Conservation (phyloP, 2,113 vertebrate species). For the Petrocephalus microphthalmus region DNA sequence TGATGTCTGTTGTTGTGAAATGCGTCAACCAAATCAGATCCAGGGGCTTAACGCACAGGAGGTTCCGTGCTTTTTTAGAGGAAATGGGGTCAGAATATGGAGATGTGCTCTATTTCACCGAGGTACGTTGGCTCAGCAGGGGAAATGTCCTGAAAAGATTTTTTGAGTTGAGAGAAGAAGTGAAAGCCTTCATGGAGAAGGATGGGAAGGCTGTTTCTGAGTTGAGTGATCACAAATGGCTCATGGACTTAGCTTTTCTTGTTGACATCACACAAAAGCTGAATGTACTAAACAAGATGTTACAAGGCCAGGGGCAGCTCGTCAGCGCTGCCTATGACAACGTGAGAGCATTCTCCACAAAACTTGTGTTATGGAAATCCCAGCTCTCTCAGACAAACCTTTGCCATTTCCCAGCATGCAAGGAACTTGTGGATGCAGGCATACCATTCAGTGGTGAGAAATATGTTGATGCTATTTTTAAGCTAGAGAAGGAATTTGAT, state of each 20-base stretch:
- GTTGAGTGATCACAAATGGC: slow-evolving; percentile 28
- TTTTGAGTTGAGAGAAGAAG: slow-evolving; percentile 28
- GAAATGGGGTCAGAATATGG: too few relatives aligned
- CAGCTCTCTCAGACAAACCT: not conserved
- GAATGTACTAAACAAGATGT: slow-evolving; percentile 9
- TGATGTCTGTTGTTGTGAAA: too few relatives aligned
- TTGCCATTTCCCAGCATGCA: not conserved
- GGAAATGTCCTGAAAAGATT: too few relatives aligned
- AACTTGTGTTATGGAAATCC: not conserved
- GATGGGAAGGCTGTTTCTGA: too few relatives aligned
- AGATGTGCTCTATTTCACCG: too few relatives aligned
- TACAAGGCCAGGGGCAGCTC: not conserved
- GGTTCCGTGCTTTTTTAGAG: too few relatives aligned
- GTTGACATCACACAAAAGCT: slow-evolving; percentile 32
- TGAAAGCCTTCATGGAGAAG: slow-evolving; percentile 27
- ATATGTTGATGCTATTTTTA: not conserved
- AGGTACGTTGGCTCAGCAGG: too few relatives aligned
- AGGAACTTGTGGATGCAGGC: not conserved
- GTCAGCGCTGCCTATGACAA: not conserved
- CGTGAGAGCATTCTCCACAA: not conserved
- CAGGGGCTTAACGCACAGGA: too few relatives aligned
- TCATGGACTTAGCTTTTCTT: slow-evolving; percentile 29
- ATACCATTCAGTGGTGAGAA: not conserved
- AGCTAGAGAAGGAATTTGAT: not conserved
- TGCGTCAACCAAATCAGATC: too few relatives aligned